Base-by-base conservation (phyloP, 2,797 vertebrate species). In the Sebastiscus albofasciatus region DNA sequence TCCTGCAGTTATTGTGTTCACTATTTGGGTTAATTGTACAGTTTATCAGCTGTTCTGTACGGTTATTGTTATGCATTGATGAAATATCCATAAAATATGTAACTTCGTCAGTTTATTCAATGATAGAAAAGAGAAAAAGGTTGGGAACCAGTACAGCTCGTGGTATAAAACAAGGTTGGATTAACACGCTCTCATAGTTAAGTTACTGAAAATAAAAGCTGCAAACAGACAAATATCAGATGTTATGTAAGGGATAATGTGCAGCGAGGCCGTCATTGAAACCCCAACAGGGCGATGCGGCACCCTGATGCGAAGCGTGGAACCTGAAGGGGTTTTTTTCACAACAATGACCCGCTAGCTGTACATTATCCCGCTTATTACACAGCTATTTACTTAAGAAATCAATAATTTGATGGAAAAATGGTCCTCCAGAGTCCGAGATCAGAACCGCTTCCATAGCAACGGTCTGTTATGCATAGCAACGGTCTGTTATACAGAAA, bases 271-370 rank as follows among this genome's bases (percentile, higher is more conserved):
- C 3, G 42, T 46, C 42, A 46, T 46, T 46, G 3, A 42, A 42
- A 42, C 39, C 39, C 39, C 0, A 3, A 18, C 39, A 18, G 14
- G 0, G 39, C 2, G 0, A 42, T 16, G 39, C 0, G 0, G 16
- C 16, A 46, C 42, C 42, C 42, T 7, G 3, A 46, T 3, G 1
- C 16, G 0, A 46, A 46, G 42, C 3, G 6, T 18, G 42, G 18
- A 46, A 16, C 42, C 42, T 18, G 42, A 46, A 46, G 42, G 3
- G 0, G 0, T 46, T 8, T 18, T 0, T 46, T 46, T 46, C 6
- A 46, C 42, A 18, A 46, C 42, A 7, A 75, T 64, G 3, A 46
- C 42, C 6, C 1, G 16, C 16, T 39, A 0, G 12, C 36, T 39
- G 36, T 39, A 39, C 36, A 39, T 39, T 39, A 39, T 39, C 36